Base-by-base conservation (phyloP, 1,140 invertebrate species). In the Dendrolimus kikuchii region DNA sequence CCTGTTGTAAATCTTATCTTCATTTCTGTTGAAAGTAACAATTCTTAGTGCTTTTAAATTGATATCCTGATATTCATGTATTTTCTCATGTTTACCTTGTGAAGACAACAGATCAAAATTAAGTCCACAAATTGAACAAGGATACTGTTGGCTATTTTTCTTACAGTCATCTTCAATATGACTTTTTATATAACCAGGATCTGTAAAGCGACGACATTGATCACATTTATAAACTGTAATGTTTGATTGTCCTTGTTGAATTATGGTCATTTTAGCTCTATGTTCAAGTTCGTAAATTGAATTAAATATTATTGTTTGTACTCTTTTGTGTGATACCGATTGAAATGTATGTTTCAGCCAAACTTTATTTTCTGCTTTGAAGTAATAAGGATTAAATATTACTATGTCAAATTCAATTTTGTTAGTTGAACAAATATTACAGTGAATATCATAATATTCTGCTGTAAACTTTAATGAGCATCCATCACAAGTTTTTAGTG, bases 321-420 rank as follows among this genome's bases (percentile, higher is more conserved):
- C 49, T 46, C 50, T 4, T 39, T 59, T 41, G 54, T 57, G 39
- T 7, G 58, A 46, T 37, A 71, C 40, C 8, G 59, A 49, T 43
- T 57, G 46, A 66, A 76, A 77, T 6, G 79, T 38, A 56, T 78
- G 68, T 57, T 74, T 57, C 4, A 63, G 46, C 80, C 80, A 83
- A 44, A 70, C 51, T 7, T 64, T 62, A 60, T 74, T 69, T 41
- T 73, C 57, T 5, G 59, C 60, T 43, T 58, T 61, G 59, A 78
- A 74, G 64, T 74, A 71, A 52, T 66, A 60, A 40, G 57, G 51
- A 55, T 82, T 76, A 66, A 76, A 77, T 36, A 47, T 40, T 8
- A 53, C 50, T 9, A 68, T 55, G 23, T 62, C n/a, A 8, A 40
- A 23, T 39, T 42, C 5, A 6, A 50, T 60, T 50, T 43, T 54